Evolutionary conservation across 2,888 invertebrate species (phyloP).

Genomic region (Cremastobaeus sp.): DNA sequence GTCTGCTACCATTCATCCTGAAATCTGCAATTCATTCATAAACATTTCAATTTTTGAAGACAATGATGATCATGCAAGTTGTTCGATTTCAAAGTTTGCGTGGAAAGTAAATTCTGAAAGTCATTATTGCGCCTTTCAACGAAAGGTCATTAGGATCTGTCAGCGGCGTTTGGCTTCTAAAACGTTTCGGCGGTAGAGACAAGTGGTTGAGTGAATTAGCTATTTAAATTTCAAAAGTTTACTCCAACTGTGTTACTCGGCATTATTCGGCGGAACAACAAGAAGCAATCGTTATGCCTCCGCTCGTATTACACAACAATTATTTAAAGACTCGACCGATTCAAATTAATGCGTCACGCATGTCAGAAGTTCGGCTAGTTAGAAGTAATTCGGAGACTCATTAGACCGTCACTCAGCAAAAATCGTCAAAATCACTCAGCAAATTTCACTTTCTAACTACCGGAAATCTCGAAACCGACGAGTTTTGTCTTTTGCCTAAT

Average conservation of each 20-base stretch:
- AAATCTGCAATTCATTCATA: conserved; percentile 16
- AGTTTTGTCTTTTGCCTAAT: conserved; percentile 6
- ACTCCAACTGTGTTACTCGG: neutral
- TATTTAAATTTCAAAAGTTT: conserved; percentile 7
- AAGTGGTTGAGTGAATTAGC: conserved; percentile 26
- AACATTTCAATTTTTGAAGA: conserved; percentile 19
- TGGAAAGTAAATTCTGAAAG: conserved; percentile 33
- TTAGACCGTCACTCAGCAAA: neutral
- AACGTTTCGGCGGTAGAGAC: conserved; percentile 6
- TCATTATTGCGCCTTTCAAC: conserved; percentile 41
- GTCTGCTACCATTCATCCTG: neutral
- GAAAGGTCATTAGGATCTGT: conserved; percentile 32
- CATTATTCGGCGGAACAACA: neutral
- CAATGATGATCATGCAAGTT: conserved; percentile 6
- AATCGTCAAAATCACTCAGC: conserved; percentile 15
- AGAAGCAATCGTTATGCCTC: neutral
- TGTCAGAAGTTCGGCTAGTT: too few relatives aligned
- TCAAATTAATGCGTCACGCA: too few relatives aligned
- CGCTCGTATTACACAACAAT: neutral
- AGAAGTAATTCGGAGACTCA: conserved; percentile 7
- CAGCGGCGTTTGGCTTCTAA: conserved; percentile 9
- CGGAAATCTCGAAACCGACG: neutral
- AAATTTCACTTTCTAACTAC: conserved; percentile 6
- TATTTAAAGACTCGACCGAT: too few relatives aligned
- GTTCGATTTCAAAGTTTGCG: conserved; percentile 13